Evolutionary conservation across 2,113 vertebrate genomes (phyloP).

Genomic region (Empidonax alnorum): DNA sequence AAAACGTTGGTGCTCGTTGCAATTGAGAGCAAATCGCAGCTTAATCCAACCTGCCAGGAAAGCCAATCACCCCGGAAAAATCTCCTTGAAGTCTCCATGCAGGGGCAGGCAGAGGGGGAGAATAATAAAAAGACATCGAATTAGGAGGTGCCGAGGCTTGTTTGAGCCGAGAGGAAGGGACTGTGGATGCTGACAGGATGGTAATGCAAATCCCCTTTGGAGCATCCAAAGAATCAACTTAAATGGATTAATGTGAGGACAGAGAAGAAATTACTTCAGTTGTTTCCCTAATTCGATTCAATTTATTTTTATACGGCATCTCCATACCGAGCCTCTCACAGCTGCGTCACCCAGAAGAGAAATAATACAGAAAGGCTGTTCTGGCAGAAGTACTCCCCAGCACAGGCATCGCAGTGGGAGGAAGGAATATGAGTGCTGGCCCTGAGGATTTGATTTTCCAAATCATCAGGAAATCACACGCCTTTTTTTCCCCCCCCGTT

Average conservation of each 20-base stretch:
- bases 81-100: not conserved
- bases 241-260: constrained; percentile 3
- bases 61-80: constrained; percentile 1
- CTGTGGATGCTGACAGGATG: not conserved
- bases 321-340: not conserved
- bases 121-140: not conserved
- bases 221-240: constrained; percentile 23
- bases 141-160: not conserved
- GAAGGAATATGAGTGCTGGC: not conserved
- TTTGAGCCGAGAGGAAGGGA: not conserved
- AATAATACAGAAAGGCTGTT: not conserved
- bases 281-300: constrained; percentile 1
- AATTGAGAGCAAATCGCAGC: not conserved
- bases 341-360: not conserved
- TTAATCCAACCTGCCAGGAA: constrained; percentile 36
- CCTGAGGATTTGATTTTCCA: constrained; percentile 38
- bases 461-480: constrained; percentile 30
- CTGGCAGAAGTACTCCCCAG: not conserved
- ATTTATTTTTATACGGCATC: not conserved
- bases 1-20: not conserved
- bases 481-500: not conserved
- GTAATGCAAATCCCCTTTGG: constrained; percentile 1
- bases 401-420: not conserved
- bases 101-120: not conserved
- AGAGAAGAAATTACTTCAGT: not conserved